Percentiles rank a stretch among this genome's conserved stretches.
Evolutionary conservation across 2,888 invertebrate genomes (phyloP).

Genomic region (Julus scandinavius): DNA sequence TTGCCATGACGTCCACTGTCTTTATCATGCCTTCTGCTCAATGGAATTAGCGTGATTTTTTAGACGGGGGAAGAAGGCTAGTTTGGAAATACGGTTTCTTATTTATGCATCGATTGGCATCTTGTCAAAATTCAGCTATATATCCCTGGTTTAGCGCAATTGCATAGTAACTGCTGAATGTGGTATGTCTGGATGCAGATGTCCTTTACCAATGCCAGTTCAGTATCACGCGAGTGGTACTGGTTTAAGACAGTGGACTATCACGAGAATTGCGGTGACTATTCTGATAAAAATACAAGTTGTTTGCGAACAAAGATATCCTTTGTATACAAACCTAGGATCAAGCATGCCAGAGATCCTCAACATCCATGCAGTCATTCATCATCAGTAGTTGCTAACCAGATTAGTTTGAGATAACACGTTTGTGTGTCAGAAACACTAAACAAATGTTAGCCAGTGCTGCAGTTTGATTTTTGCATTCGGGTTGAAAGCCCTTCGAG

Average conservation of each 20-base stretch:
- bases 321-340: background rate
- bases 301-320: background rate
- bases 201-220: too few species aligned
- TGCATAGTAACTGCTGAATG: too few species aligned
- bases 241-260: too few species aligned
- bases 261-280: background rate
- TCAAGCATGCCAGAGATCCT: background rate
- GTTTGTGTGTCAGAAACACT: background rate
- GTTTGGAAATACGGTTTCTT: background rate
- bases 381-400: background rate
- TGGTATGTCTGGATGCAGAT: too few species aligned
- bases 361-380: background rate
- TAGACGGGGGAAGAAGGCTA: background rate
- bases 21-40: too few species aligned
- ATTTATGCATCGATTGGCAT: background rate
- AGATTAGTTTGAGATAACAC: background rate
- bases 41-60: too few species aligned
- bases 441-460: background rate
- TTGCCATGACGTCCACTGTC: background rate
- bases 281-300: background rate
- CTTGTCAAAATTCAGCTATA: background rate
- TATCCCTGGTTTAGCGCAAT: too few species aligned
- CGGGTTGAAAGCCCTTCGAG: background rate
- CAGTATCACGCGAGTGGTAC: too few species aligned
- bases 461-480: background rate